Evolutionary conservation across 1,140 invertebrate genomes (phyloP).

Genomic region (Daktulosphaira vitifoliae): DNA sequence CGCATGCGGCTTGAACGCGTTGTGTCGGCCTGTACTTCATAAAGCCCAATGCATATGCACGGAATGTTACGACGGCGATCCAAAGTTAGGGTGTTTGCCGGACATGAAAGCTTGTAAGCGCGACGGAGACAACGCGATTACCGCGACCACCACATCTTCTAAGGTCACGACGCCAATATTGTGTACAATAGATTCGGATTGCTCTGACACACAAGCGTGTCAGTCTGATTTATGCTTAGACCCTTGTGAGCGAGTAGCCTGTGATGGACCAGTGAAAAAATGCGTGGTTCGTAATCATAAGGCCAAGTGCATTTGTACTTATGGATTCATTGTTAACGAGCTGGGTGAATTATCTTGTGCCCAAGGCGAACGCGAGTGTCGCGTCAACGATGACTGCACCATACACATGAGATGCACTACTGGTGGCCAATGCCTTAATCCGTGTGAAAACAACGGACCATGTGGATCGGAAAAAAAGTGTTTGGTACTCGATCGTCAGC

Average conservation of each 20-base stretch:
- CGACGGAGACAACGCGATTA: constrained; percentile 18
- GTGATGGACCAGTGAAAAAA: constrained; percentile 63
- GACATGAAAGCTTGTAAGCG: constrained; percentile 22
- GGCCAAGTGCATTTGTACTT: constrained; percentile 78
- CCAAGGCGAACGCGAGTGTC: constrained; percentile 66
- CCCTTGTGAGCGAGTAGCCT: constrained; percentile 63
- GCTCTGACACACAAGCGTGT: constrained; percentile 66
- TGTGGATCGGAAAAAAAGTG: constrained; percentile 73
- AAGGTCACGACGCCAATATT: constrained; percentile 48
- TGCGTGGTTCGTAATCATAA: constrained; percentile 78
- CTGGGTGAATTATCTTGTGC: constrained; percentile 73
- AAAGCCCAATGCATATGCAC: constrained; percentile 76
- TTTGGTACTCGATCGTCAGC: constrained; percentile 72
- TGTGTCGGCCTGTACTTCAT: constrained; percentile 74
- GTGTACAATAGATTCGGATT: constrained; percentile 52
- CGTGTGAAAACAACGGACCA: constrained; percentile 53
- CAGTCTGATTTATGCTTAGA: constrained; percentile 63
- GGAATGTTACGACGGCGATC: constrained; percentile 73
- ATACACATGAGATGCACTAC: constrained; percentile 69
- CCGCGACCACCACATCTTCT: background rate
- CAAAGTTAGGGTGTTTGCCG: constrained; percentile 56
- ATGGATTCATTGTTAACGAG: constrained; percentile 76
- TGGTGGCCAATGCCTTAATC: constrained; percentile 71
- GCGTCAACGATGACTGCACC: constrained; percentile 71
- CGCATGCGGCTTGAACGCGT: constrained; percentile 78